These are phyloP conservation scores for Hyles euphorbiae DNA, from an alignment of 1,140 invertebrate species.

Conservation along the genomic window DNA sequence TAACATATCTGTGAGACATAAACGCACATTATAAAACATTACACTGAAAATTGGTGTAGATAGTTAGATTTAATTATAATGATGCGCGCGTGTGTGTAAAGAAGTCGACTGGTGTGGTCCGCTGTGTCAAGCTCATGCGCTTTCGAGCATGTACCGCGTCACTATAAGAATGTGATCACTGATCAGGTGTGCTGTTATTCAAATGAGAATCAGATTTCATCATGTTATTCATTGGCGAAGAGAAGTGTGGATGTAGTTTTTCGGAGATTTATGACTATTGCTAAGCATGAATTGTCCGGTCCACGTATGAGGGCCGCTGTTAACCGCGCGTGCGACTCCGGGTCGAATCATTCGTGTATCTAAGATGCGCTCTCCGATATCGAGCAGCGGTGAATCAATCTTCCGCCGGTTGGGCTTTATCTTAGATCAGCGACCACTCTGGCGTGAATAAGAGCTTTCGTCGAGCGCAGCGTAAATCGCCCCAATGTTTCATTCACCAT, in stretches of 20 bases:
- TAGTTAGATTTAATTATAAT: no score
- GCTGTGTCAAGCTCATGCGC: constrained; percentile 6
- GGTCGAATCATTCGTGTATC: constrained; percentile 40
- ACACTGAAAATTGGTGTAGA: no score
- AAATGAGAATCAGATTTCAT: constrained; percentile 59
- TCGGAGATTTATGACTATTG: constrained; percentile 56
- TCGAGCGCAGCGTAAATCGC: constrained; percentile 28
- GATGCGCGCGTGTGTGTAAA: no score
- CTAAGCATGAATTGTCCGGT: constrained; percentile 39
- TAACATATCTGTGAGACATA: no score
- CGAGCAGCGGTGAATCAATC: constrained; percentile 57
- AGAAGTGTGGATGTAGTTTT: constrained; percentile 40
- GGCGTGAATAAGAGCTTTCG: constrained; percentile 28
- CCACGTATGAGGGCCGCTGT: constrained; percentile 20
- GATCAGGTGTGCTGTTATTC: constrained; percentile 32
- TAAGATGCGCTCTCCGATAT: constrained; percentile 49
- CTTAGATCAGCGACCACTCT: constrained; percentile 44
- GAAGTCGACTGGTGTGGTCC: constrained; percentile 38
- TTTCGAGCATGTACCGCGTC: constrained; percentile 7
- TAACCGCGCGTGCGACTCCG: constrained; percentile 43
- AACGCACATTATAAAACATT: no score
- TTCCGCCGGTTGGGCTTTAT: constrained; percentile 47
- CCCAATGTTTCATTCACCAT: constrained; percentile 9
- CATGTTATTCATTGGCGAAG: constrained; percentile 25
- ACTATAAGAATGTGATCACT: constrained; percentile 43